Percentiles rank a stretch among this genome's conserved stretches.
These are phyloP conservation scores for Podarcis siculus DNA, from an alignment of 2,797 vertebrate species.

Conservation along the genomic window DNA sequence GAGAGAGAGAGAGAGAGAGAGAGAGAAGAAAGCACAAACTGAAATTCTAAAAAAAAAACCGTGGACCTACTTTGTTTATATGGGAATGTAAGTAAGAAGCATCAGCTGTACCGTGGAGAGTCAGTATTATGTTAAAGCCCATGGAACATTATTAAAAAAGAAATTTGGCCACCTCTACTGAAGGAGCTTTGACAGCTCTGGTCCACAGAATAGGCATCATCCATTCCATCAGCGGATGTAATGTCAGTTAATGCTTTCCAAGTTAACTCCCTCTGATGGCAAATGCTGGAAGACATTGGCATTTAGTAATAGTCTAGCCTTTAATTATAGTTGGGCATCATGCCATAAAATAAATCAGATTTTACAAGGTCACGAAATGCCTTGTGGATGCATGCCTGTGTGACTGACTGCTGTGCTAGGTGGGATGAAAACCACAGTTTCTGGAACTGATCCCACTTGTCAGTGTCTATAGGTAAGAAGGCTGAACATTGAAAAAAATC, in stretches of 20 bases:
- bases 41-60: background rate
- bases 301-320: conserved; percentile 26
- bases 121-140: conserved; percentile 14
- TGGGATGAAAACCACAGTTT: background rate
- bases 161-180: conserved; percentile 5
- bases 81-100: background rate
- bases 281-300: conserved; percentile 32
- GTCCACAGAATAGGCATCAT: background rate
- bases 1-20: too few species aligned
- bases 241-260: conserved; percentile 21
- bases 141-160: conserved; percentile 1
- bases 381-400: conserved; percentile 22
- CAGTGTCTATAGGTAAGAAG: background rate
- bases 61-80: background rate
- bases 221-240: conserved; percentile 8
- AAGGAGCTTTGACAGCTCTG: background rate
- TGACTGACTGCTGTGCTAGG: background rate
- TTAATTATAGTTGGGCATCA: conserved; percentile 26
- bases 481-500: background rate
- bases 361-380: conserved; percentile 33
- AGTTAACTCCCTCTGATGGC: background rate
- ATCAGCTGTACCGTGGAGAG: background rate
- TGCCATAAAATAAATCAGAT: conserved; percentile 28
- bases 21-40: background rate
- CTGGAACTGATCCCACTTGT: conserved; percentile 17